phyloP scores from a whole-genome alignment of 2,888 invertebrate species.

The Lamellibrachia columna region DNA sequence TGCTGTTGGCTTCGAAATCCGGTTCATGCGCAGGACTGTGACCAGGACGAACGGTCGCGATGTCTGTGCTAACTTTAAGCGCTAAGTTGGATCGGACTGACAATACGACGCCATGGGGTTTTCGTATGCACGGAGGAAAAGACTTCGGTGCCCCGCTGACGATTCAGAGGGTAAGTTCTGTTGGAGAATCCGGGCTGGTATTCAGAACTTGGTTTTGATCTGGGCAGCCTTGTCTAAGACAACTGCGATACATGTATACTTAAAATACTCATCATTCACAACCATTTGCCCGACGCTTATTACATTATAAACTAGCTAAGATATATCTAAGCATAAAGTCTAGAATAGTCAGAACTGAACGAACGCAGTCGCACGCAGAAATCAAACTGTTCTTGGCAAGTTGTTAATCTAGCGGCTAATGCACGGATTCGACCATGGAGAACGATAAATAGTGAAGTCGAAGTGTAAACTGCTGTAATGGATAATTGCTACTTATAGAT shows the following conservation, averaged over 20 bases:
- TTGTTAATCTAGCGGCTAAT: background rate
- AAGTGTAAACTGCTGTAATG: background rate
- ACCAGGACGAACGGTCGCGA: background rate
- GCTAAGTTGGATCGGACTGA: slow-evolving; percentile 43
- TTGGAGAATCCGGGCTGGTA: background rate
- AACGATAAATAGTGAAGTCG: background rate
- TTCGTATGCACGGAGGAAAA: slow-evolving; percentile 66
- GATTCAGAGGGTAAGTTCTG: slow-evolving; percentile 55
- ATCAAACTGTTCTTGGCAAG: background rate
- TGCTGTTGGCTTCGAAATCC: slow-evolving; percentile 12
- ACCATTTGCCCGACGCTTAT: background rate
- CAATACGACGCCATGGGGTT: slow-evolving; percentile 63
- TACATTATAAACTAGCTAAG: background rate
- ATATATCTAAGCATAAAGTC: background rate
- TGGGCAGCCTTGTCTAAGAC: background rate
- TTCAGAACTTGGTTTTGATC: background rate
- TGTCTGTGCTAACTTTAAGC: slow-evolving; percentile 34
- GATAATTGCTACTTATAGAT: background rate
- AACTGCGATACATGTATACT: background rate
- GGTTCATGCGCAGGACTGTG: slow-evolving; percentile 16
- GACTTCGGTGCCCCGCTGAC: slow-evolving; percentile 62
- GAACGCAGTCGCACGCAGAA: background rate
- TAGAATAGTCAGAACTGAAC: background rate
- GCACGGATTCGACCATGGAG: background rate
- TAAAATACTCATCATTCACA: background rate